These are phyloP conservation scores for Musca domestica DNA, from an alignment of 1,140 invertebrate species.

Conservation along the genomic window DNA sequence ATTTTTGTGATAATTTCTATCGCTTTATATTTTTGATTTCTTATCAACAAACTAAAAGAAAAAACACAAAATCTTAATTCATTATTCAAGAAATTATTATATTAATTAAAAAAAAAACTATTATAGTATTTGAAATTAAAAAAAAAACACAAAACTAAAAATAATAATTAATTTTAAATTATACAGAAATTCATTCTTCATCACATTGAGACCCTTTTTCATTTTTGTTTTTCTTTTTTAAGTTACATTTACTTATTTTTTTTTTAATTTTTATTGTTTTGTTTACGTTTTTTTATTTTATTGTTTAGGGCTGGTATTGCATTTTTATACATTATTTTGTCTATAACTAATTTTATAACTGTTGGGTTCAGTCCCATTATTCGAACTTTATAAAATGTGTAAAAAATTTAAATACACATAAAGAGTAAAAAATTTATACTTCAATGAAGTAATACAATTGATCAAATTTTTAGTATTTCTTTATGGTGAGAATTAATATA, in stretches of 20 bases:
- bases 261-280: background rate
- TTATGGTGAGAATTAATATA: no score
- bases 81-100: conserved; percentile 18
- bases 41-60: conserved; percentile 12
- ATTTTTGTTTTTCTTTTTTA: no score
- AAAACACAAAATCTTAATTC: conserved; percentile 21
- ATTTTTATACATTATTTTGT: no score
- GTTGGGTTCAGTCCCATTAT: background rate
- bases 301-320: background rate
- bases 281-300: no score
- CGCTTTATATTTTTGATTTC: conserved; percentile 7
- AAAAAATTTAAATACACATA: no score
- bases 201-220: conserved; percentile 28
- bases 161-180: conserved; percentile 21
- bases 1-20: background rate
- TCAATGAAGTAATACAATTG: no score
- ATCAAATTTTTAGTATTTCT: no score
- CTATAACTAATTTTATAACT: background rate
- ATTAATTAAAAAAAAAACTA: background rate
- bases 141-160: conserved; percentile 22
- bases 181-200: conserved; percentile 28
- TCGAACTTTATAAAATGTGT: background rate
- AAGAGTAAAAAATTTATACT: no score
- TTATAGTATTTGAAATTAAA: background rate
- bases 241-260: conserved; percentile 9